Evolutionary conservation across 2,797 vertebrate genomes (phyloP).

Genomic region (Todus mexicanus): DNA sequence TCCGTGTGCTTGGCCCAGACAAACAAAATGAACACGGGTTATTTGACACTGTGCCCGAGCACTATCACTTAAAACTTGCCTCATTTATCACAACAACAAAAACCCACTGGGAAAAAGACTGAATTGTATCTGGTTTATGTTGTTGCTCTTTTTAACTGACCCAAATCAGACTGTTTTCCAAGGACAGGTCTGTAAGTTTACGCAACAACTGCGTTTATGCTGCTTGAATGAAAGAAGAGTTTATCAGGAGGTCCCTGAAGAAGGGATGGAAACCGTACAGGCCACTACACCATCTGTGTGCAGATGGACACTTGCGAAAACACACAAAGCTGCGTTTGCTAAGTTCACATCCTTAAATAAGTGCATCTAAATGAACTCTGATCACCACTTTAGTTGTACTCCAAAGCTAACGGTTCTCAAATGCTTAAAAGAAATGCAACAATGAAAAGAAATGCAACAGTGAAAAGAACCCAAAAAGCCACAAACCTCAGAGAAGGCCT

Average conservation of each 20-base stretch:
- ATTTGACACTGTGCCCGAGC: background rate
- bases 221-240: background rate
- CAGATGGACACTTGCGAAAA: background rate
- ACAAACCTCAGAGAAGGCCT: background rate
- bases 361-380: background rate
- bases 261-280: background rate
- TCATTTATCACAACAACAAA: background rate
- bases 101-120: background rate
- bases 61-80: background rate
- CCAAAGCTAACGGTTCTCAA: background rate
- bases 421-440: background rate
- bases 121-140: background rate
- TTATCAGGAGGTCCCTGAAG: background rate
- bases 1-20: rapidly evolving
- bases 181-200: background rate
- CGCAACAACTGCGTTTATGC: background rate
- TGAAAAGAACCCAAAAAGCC: background rate
- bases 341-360: background rate
- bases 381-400: background rate
- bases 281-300: background rate
- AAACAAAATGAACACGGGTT: background rate
- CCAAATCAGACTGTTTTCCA: background rate
- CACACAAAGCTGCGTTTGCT: background rate
- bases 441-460: background rate
- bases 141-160: background rate